Percentiles rank a stretch among this genome's conserved stretches.
phyloP scores from a whole-genome alignment of 2,797 vertebrate genomes.

The Diceros bicornis region DNA sequence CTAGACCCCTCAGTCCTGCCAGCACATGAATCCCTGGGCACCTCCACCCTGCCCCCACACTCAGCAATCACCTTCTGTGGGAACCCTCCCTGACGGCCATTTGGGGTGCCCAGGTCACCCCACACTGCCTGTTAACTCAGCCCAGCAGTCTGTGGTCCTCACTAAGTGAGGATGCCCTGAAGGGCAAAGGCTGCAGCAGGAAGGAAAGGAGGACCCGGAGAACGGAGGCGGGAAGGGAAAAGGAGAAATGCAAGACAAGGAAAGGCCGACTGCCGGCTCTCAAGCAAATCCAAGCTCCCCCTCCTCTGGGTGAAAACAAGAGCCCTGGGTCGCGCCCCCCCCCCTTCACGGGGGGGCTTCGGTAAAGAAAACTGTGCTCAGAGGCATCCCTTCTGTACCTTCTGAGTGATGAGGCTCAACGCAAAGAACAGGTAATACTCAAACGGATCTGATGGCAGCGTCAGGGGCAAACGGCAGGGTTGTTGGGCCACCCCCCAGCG shows the following conservation, averaged over 20 bases:
- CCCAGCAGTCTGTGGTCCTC: neutral
- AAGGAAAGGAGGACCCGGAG: neutral
- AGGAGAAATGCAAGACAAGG: neutral
- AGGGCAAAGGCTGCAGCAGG: neutral
- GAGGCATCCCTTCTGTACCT: slow-evolving; percentile 88
- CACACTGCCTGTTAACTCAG: neutral
- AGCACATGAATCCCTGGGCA: no score
- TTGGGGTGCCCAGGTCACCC: accelerated
- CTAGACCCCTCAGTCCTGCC: neutral
- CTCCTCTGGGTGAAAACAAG: neutral
- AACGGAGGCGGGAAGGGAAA: neutral
- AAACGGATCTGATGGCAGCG: slow-evolving; percentile 93
- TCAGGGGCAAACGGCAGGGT: slow-evolving; percentile 80
- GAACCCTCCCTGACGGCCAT: slow-evolving; percentile 76
- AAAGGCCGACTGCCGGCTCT: neutral
- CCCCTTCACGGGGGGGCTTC: neutral
- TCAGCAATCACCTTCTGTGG: neutral
- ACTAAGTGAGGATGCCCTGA: neutral
- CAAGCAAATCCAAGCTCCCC: no score
- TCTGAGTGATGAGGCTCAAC: slow-evolving; percentile 94
- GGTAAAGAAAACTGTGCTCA: neutral
- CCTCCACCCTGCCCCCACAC: neutral
- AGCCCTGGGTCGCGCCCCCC: neutral
- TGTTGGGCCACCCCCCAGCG: neutral
- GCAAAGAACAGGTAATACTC: slow-evolving; percentile 98